Percentiles rank a stretch among this genome's conserved stretches.
phyloP scores from a whole-genome alignment of 2,888 invertebrate species.

The Dugesia japonica region DNA sequence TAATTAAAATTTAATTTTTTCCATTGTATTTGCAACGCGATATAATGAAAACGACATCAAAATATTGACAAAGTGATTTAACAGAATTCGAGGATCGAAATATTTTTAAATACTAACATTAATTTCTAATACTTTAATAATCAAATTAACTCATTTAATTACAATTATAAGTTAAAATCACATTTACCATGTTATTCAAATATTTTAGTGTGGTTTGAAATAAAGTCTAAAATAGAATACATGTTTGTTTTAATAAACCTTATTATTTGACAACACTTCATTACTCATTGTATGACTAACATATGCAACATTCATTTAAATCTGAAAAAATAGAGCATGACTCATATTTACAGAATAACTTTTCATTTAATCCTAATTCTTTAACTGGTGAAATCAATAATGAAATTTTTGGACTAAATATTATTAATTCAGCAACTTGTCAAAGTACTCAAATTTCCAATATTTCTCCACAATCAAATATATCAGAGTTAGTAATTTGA shows the following conservation, averaged over 20 bases:
- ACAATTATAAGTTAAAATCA: too few species aligned
- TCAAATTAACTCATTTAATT: too few species aligned
- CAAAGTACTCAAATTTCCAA: background rate
- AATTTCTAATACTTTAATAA: too few species aligned
- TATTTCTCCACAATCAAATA: conserved; percentile 9
- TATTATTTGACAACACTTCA: conserved; percentile 2
- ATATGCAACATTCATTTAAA: conserved; percentile 20
- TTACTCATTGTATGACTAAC: conserved; percentile 20
- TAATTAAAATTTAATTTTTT: too few species aligned
- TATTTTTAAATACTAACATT: too few species aligned
- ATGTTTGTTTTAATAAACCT: background rate
- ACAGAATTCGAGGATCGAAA: too few species aligned
- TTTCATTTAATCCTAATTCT: background rate
- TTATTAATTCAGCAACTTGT: background rate
- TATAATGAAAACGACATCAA: too few species aligned
- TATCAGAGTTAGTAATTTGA: conserved; percentile 8
- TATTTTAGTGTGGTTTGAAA: too few species aligned
- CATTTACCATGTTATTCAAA: too few species aligned
- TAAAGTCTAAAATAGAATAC: background rate
- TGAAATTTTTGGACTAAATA: conserved; percentile 1
- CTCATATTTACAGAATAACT: background rate
- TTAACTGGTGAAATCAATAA: background rate
- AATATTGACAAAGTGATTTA: too few species aligned
- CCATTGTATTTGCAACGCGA: too few species aligned
- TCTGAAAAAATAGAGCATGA: background rate